Conservation (phyloP, 2,113 vertebrate genomes). For the Crocuta crocuta region DNA sequence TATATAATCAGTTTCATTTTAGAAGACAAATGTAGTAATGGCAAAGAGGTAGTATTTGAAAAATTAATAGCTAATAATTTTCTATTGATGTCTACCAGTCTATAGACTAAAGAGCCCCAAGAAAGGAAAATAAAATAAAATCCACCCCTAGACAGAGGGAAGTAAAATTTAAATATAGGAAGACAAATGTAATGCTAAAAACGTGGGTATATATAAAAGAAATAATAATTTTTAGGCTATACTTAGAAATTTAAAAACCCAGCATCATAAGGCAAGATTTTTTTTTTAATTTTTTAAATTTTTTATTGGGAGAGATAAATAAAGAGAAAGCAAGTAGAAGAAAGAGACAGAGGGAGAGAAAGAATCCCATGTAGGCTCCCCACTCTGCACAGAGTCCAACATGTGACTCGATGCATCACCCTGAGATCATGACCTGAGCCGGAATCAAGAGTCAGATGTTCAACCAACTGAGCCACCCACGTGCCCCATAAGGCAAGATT, state of each 20-base stretch:
- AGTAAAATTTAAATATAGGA: neutral
- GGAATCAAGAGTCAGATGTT: too few relatives aligned
- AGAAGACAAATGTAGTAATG: neutral
- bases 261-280: neutral
- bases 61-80: neutral
- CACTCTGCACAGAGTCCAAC: too few relatives aligned
- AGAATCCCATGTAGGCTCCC: too few relatives aligned
- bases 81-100: neutral
- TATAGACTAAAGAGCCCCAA: neutral
- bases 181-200: neutral
- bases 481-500: neutral
- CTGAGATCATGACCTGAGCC: too few relatives aligned
- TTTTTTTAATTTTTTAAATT: neutral
- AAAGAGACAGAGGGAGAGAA: too few relatives aligned
- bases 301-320: too few relatives aligned
- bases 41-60: neutral
- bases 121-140: neutral
- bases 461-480: too few relatives aligned
- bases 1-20: neutral
- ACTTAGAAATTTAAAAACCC: neutral
- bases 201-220: neutral
- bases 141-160: neutral
- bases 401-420: too few relatives aligned
- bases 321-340: too few relatives aligned
- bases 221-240: neutral